Evolutionary conservation across 2,797 vertebrate species (phyloP).

Genomic region (Peromyscus aztecus): DNA sequence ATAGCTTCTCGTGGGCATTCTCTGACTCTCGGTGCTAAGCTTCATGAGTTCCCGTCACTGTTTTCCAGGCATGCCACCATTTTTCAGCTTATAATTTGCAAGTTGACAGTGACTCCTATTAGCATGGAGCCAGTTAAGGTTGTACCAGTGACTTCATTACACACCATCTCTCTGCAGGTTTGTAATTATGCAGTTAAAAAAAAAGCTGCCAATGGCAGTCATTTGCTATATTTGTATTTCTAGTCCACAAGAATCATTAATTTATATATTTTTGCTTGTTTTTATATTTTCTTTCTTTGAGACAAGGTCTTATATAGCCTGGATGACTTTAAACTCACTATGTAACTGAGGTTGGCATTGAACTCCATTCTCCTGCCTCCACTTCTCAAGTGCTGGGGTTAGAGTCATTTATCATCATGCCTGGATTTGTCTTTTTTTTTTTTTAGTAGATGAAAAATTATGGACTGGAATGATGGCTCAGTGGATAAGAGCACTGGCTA

Average conservation of each 20-base stretch:
- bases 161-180: constrained; percentile 41
- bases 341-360: not conserved
- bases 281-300: not conserved
- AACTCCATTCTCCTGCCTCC: not conserved
- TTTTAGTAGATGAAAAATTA: too few species aligned
- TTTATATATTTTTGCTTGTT: constrained; percentile 45
- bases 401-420: not conserved
- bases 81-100: constrained; percentile 79
- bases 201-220: not conserved
- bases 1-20: constrained; percentile 65
- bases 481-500: not conserved
- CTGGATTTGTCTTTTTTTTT: not conserved
- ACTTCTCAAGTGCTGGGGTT: not conserved
- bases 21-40: constrained; percentile 70
- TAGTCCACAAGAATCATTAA: constrained; percentile 65
- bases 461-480: not conserved
- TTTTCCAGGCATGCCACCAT: constrained; percentile 64
- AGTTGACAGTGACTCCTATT: constrained; percentile 75
- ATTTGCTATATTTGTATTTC: constrained; percentile 34
- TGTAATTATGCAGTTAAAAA: constrained; percentile 64
- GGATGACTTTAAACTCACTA: not conserved
- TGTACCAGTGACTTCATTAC: constrained; percentile 68
- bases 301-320: not conserved
- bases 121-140: constrained; percentile 59
- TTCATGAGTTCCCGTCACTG: constrained; percentile 64